Base-by-base conservation (phyloP, 2,888 invertebrate genomes). In the Galeruca laticollis region DNA sequence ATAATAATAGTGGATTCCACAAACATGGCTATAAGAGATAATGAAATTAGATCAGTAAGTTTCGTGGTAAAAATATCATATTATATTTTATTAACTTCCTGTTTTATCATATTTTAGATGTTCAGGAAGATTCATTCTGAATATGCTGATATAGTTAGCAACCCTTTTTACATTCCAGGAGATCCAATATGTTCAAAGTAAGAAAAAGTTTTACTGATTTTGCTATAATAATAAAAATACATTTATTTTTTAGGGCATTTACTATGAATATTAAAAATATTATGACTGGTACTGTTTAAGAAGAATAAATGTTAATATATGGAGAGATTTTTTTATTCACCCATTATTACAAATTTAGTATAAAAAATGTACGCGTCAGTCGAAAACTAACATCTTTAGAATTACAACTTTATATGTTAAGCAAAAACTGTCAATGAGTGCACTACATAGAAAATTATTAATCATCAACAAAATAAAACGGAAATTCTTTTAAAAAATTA, bases 101-200 rank as follows among this genome's bases (percentile, higher is more conserved):
- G n/a, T n/a, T n/a, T n/a, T n/a, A n/a, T n/a, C 18, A 69, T 65
- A 67, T 78, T 78, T 82, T 81, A 81, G 82, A 81, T 82, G 80
- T 96, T 96, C 82, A 90, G 97, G 69, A 94, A 94, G 84, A 88
- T 99, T 47, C 99, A 99, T 83, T 91, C 92, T 60, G 90, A 96
- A 47, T 99, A 98, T 84, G 94, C 96, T 1, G 97, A 98, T 84
- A 94, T 96, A 73, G 93, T 99, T 69, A 97, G 96, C 82, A 98
- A 98, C 87, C 98, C 99, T 56, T 99, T 99, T 86, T 97, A 98
- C 87, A 90, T 94, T 81, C 97, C 98, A 35, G 97, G 97, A 33
- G 95, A 97, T 80, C 90, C 92, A 77, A 93, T 99, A 60, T 90
- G 89, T 54, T 98, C 98, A 4, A 91, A 89, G 97, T 97, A 89